Percentiles rank a stretch among this genome's conserved stretches.
Evolutionary conservation across 2,888 invertebrate genomes (phyloP).

Genomic region (Brachyptera risi): DNA sequence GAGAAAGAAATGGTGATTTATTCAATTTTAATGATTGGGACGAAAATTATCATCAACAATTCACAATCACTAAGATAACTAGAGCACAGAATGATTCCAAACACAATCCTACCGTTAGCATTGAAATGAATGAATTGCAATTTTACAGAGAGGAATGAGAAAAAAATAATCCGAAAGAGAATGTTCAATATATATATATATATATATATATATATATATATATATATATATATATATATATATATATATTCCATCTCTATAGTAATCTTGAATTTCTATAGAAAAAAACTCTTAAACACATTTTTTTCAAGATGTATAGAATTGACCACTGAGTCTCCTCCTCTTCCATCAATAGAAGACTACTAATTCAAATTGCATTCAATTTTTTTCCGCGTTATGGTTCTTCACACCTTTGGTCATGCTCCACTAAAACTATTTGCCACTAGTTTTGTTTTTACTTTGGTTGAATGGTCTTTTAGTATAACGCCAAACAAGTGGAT

Average conservation of each 20-base stretch:
- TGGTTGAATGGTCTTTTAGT: slow-evolving; percentile 10
- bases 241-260: too few species aligned
- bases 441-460: neutral
- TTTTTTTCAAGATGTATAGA: neutral
- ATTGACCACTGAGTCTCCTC: too few species aligned
- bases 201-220: too few species aligned
- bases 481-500: too few species aligned
- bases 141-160: neutral
- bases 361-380: slow-evolving; percentile 7
- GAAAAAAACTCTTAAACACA: neutral
- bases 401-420: slow-evolving; percentile 21
- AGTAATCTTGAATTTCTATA: too few species aligned
- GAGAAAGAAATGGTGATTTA: too few species aligned
- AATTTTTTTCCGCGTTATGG: neutral
- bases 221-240: too few species aligned
- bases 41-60: too few species aligned
- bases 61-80: neutral
- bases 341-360: too few species aligned
- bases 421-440: slow-evolving; percentile 28
- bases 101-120: neutral
- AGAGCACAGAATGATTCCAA: neutral
- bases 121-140: slow-evolving; percentile 10
- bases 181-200: too few species aligned
- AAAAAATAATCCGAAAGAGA: slow-evolving; percentile 4
- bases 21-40: too few species aligned